These are phyloP conservation scores for Pelobates cultripes DNA, from an alignment of 2,797 vertebrate species.

Conservation along the genomic window DNA sequence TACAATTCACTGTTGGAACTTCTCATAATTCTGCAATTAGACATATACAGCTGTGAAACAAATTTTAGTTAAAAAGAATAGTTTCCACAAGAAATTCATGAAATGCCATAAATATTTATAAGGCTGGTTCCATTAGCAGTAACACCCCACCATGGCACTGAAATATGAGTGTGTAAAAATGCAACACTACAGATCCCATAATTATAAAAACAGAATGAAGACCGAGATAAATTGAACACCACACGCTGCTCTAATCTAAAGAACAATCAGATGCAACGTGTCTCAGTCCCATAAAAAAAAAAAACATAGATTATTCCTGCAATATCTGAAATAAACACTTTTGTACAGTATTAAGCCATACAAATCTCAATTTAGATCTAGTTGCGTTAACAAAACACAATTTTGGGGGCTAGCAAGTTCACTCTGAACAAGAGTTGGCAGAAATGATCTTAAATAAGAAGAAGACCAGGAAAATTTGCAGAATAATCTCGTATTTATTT, in stretches of 20 bases:
- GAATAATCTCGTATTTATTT: neutral
- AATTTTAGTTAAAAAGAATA: too few relatives aligned
- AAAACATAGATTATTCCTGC: neutral
- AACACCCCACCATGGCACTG: too few relatives aligned
- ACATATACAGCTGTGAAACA: too few relatives aligned
- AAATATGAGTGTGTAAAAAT: too few relatives aligned
- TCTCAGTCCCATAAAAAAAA: neutral
- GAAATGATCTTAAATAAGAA: neutral
- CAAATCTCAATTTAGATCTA: neutral
- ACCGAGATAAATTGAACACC: neutral
- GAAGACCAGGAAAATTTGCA: neutral
- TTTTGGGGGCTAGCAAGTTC: neutral
- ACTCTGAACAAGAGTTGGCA: neutral
- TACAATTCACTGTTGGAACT: too few relatives aligned
- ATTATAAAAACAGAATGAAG: neutral
- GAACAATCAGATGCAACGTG: too few relatives aligned
- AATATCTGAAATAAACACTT: neutral
- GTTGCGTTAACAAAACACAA: neutral
- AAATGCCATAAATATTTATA: too few relatives aligned
- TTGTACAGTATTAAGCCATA: neutral
- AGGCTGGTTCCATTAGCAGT: too few relatives aligned
- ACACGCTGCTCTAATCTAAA: neutral
- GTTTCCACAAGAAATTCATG: too few relatives aligned
- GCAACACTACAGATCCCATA: too few relatives aligned
- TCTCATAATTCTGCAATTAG: too few relatives aligned